phyloP scores from a whole-genome alignment of 2,797 vertebrate genomes.

The Pangasius larnaudii region DNA sequence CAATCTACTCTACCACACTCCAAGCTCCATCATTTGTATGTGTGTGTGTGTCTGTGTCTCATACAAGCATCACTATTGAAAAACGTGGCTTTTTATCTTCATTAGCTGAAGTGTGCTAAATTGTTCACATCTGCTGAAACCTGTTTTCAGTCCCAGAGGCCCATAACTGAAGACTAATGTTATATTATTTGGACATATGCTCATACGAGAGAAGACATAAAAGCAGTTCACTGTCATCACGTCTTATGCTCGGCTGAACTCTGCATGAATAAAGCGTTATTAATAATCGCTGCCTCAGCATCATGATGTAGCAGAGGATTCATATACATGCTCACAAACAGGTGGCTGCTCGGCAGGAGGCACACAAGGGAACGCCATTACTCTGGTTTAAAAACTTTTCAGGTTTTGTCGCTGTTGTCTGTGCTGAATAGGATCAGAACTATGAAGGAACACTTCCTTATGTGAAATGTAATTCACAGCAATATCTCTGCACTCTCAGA shows the following conservation, averaged over 20 bases:
- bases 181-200: slow-evolving; percentile 30
- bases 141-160: not conserved
- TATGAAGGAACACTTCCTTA: not conserved
- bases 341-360: not conserved
- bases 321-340: slow-evolving; percentile 11
- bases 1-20: slow-evolving; percentile 22
- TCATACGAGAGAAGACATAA: slow-evolving; percentile 41
- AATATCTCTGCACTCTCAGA: not conserved
- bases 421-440: not conserved
- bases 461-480: not conserved
- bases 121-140: slow-evolving; percentile 24
- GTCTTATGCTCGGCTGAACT: slow-evolving; percentile 48
- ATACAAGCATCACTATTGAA: not conserved
- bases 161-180: slow-evolving; percentile 19
- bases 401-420: not conserved
- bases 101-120: slow-evolving; percentile 8
- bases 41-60: slow-evolving; percentile 7
- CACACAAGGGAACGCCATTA: not conserved
- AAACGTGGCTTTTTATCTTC: slow-evolving; percentile 17
- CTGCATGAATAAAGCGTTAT: slow-evolving; percentile 6
- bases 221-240: slow-evolving; percentile 25
- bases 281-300: slow-evolving; percentile 48
- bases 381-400: not conserved
- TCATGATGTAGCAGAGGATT: slow-evolving; percentile 5
- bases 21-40: not conserved